Conservation (phyloP, 2,888 invertebrate species). For the Troglohyphantes excavatus region DNA sequence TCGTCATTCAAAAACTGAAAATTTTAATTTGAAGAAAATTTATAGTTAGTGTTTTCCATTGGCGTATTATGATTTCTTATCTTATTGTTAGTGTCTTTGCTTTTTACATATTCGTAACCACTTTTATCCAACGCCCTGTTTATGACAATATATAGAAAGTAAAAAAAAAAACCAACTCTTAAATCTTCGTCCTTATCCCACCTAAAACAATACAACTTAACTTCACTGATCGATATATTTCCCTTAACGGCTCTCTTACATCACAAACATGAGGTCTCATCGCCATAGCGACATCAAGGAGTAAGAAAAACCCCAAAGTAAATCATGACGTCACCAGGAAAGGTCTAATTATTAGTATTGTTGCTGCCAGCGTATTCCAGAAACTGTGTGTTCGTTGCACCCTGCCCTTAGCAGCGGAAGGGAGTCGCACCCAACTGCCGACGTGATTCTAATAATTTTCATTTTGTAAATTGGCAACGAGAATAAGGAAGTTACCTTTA, state of each 20-base stretch:
- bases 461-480: not conserved
- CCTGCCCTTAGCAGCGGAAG: conserved; percentile 7
- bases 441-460: conserved; percentile 1
- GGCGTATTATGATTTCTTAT: too few species aligned
- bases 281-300: conserved; percentile 12
- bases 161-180: too few species aligned
- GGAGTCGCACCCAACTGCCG: not conserved
- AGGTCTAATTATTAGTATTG: conserved; percentile 19
- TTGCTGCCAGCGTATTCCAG: not conserved
- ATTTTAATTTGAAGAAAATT: too few species aligned
- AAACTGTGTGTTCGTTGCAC: not conserved
- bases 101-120: too few species aligned
- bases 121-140: too few species aligned
- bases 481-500: not conserved
- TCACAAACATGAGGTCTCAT: not conserved
- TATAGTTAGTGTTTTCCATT: too few species aligned
- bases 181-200: too few species aligned
- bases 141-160: too few species aligned
- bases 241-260: not conserved
- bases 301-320: not conserved
- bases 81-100: too few species aligned
- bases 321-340: not conserved
- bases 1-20: too few species aligned
- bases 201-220: not conserved
- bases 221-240: not conserved